Evolutionary conservation across 2,888 invertebrate genomes (phyloP).

Genomic region (Schrankia costaestrigalis): DNA sequence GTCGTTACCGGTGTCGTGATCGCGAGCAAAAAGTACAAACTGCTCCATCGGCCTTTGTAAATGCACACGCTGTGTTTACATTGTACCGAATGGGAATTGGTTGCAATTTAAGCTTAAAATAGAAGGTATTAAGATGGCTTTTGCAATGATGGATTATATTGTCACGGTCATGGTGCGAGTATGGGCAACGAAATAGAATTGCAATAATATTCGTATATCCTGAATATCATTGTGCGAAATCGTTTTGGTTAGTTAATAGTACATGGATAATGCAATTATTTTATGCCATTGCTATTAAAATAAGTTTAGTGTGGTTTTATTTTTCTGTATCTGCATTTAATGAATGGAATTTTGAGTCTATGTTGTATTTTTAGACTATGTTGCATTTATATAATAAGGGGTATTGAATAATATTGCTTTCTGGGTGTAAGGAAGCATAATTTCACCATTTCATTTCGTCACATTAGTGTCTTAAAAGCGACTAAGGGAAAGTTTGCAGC

Average conservation of each 20-base stretch:
- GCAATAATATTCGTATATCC: conserved; percentile 36
- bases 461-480: too few species aligned
- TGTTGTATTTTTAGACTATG: too few species aligned
- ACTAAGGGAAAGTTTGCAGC: too few species aligned
- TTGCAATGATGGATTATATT: too few species aligned
- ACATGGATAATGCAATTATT: conserved; percentile 18
- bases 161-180: conserved; percentile 11
- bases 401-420: too few species aligned
- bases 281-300: conserved; percentile 1
- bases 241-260: conserved; percentile 17
- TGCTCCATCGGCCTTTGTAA: conserved; percentile 46
- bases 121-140: too few species aligned
- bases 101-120: conserved; percentile 20
- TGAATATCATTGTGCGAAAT: conserved; percentile 24
- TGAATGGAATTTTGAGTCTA: too few species aligned
- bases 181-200: conserved; percentile 21
- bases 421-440: too few species aligned
- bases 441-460: too few species aligned
- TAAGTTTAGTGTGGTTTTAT: too few species aligned
- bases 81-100: conserved; percentile 2
- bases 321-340: too few species aligned
- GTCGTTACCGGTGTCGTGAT: conserved; percentile 61
- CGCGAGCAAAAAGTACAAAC: conserved; percentile 50
- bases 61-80: conserved; percentile 38
- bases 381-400: too few species aligned